These are phyloP conservation scores for Gasterosteus aculeatus DNA, from an alignment of 2,113 vertebrate species.

Conservation along the genomic window DNA sequence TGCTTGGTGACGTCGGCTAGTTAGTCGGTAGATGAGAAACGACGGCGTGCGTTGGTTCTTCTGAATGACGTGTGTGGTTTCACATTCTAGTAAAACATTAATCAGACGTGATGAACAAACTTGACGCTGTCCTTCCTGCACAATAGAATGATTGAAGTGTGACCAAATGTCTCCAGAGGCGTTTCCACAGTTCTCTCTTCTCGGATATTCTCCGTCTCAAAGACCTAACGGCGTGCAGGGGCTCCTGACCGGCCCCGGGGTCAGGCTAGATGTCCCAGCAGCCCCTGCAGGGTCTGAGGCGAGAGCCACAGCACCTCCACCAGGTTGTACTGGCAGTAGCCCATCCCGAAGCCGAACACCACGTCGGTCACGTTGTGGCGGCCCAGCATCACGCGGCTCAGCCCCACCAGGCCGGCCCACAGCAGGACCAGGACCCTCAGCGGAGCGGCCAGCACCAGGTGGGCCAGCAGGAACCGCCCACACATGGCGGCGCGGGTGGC, in stretches of 20 bases:
- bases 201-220: neutral
- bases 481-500: slow-evolving; percentile 94
- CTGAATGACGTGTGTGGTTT: neutral
- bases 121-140: neutral
- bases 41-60: neutral
- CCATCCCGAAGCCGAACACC: slow-evolving; percentile 91
- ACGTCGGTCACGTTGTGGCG: slow-evolving; percentile 97
- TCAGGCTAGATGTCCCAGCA: slow-evolving; percentile 83
- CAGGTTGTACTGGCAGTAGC: slow-evolving; percentile 91
- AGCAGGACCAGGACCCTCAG: slow-evolving; percentile 90
- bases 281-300: slow-evolving; percentile 81
- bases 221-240: neutral
- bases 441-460: slow-evolving; percentile 91
- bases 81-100: no score
- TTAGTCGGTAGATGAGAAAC: neutral
- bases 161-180: no score
- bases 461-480: slow-evolving; percentile 91
- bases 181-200: neutral
- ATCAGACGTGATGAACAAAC: neutral
- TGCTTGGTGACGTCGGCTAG: neutral
- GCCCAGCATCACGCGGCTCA: slow-evolving; percentile 95
- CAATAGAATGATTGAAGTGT: no score
- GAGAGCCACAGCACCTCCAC: slow-evolving; percentile 95
- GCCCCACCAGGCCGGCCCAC: slow-evolving; percentile 89
- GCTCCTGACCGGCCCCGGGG: neutral